phyloP scores from a whole-genome alignment of 2,888 invertebrate genomes.

The Tridacna gigas region DNA sequence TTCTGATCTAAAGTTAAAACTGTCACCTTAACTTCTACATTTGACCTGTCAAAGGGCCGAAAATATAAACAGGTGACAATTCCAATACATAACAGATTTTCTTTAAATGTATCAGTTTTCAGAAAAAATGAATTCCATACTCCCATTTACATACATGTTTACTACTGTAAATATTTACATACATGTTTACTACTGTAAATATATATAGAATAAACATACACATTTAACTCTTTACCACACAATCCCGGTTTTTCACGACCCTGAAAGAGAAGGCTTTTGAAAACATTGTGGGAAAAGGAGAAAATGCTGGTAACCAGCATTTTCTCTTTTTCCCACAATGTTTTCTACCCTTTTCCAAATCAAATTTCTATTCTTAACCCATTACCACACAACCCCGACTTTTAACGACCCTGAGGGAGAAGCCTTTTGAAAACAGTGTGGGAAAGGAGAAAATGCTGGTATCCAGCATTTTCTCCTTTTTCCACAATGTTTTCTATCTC shows the following conservation, averaged over 20 bases:
- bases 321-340: too few relatives aligned
- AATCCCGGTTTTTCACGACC: background rate
- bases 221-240: background rate
- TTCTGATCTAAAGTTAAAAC: conserved; percentile 17
- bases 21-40: conserved; percentile 36
- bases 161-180: too few relatives aligned
- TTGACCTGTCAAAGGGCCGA: background rate
- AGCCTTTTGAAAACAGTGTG: background rate
- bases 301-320: background rate
- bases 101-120: too few relatives aligned
- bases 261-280: background rate
- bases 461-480: background rate
- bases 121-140: too few relatives aligned
- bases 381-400: background rate
- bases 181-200: background rate
- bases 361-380: too few relatives aligned
- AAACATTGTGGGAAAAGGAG: conserved; percentile 3
- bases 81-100: conserved; percentile 16
- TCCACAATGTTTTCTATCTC: too few relatives aligned
- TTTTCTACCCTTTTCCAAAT: too few relatives aligned
- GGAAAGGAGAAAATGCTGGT: conserved; percentile 2
- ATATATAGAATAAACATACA: too few relatives aligned
- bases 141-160: too few relatives aligned
- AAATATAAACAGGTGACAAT: conserved; percentile 3
- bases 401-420: background rate